These are phyloP conservation scores for Spodoptera littoralis DNA, from an alignment of 2,888 invertebrate species.

Conservation along the genomic window DNA sequence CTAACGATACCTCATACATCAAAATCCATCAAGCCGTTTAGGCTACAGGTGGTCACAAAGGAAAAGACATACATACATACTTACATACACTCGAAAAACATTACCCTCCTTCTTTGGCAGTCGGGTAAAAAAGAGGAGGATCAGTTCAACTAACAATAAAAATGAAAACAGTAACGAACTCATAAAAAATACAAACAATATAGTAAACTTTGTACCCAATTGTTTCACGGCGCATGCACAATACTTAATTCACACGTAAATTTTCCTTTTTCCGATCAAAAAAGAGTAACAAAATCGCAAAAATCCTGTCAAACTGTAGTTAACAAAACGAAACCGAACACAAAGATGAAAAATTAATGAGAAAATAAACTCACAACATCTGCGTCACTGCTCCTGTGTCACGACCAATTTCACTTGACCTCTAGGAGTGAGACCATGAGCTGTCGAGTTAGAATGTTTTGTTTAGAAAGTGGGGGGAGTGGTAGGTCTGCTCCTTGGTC, in stretches of 20 bases:
- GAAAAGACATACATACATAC: too few relatives aligned
- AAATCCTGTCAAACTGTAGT: conserved; percentile 65
- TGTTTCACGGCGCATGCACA: conserved; percentile 14
- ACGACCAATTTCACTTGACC: conserved; percentile 63
- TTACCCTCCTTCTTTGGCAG: too few relatives aligned
- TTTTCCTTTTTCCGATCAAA: conserved; percentile 30
- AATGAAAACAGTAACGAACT: background rate
- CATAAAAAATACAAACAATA: background rate
- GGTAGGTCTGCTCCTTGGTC: conserved; percentile 65
- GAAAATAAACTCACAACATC: conserved; percentile 79
- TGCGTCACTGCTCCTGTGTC: conserved; percentile 69
- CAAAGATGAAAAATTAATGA: conserved; percentile 79
- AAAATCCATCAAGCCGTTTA: too few relatives aligned
- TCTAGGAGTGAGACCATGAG: conserved; percentile 46
- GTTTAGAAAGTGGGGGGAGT: conserved; percentile 41
- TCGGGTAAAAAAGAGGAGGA: too few relatives aligned
- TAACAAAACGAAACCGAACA: conserved; percentile 66
- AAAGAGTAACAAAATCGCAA: conserved; percentile 33
- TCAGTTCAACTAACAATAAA: too few relatives aligned
- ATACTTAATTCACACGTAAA: conserved; percentile 29
- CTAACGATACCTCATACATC: too few relatives aligned
- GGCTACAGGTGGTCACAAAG: too few relatives aligned
- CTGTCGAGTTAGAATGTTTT: conserved; percentile 28
- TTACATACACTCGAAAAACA: too few relatives aligned
- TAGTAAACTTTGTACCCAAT: background rate